These are phyloP conservation scores for Linepithema humile DNA, from an alignment of 1,140 invertebrate species.

Conservation along the genomic window DNA sequence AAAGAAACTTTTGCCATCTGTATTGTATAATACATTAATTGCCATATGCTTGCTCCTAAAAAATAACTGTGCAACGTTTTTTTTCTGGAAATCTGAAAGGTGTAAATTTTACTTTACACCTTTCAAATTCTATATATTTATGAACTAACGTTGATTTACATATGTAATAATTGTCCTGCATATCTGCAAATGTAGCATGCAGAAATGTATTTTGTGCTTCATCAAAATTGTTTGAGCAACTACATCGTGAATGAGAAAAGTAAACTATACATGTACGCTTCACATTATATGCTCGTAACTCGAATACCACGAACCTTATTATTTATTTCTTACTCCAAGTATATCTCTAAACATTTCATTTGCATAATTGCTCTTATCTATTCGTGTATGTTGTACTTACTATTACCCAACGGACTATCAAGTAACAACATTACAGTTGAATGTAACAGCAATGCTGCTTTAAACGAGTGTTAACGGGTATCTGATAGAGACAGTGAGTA, in stretches of 20 bases:
- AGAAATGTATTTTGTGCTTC: constrained; percentile 28
- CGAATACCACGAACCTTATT: not conserved
- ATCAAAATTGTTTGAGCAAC: not conserved
- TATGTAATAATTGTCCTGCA: not conserved
- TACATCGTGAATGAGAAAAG: not conserved
- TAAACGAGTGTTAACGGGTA: constrained; percentile 76
- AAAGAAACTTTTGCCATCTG: constrained; percentile 59
- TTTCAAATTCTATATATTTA: constrained; percentile 5
- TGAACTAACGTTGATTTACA: constrained; percentile 19
- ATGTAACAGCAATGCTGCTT: constrained; percentile 34
- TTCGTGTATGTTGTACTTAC: not conserved
- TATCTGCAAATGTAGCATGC: constrained; percentile 15
- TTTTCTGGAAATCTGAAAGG: constrained; percentile 19
- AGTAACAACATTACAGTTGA: not conserved
- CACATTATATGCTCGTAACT: not conserved
- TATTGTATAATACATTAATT: constrained; percentile 60
- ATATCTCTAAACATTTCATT: constrained; percentile 4
- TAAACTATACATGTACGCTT: not conserved
- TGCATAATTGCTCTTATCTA: not conserved
- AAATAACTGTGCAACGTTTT: not conserved
- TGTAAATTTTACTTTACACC: too few relatives aligned
- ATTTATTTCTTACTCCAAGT: constrained; percentile 10
- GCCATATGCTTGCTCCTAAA: constrained; percentile 57
- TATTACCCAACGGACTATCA: not conserved
- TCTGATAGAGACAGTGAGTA: constrained; percentile 74